Evolutionary conservation across 2,888 invertebrate genomes (phyloP), one percentile per base, ranked within the genome.

Genomic region (Morinoia aosen): DNA sequence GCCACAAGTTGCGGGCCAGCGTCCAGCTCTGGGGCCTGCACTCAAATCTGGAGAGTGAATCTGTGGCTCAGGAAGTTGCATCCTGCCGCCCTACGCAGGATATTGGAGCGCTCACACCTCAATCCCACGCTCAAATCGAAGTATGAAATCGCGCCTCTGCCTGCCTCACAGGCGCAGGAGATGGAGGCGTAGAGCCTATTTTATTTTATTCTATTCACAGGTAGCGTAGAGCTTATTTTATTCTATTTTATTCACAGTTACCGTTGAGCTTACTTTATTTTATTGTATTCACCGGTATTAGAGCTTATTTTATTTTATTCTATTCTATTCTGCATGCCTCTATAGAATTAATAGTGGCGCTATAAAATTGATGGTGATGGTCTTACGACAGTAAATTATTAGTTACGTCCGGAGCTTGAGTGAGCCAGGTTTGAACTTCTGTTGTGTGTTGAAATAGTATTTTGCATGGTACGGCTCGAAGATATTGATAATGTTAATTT

Each of bases 51-150:
- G 5, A 16, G 57, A 56, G 93, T 93, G 57, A 93, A 93, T 93
- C 93, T 48, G 93, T 5, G 33, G 93, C 93, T 93, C 93, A 93
- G 93, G 93, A 93, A 93, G 93, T 93, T 57, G 93, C 93, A 19
- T 76, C 40, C 90, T 12, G 12, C 48, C 90, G 12, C 90, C 93
- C 93, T 93, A 5, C 58, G 14, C 57, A 93, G 93, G 93, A 93
- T 93, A 93, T 93, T 93, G 93, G 57, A 56, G 57, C 58, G 57
- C 93, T 93, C 93, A 93, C 93, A 11, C 48, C 57, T 33, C 39
- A 93, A 93, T 93, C 93, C 57, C 93, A 57, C 25, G 93, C 58
- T 25, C 93, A 93, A 93, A 93, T 93, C 57, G 93, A 93, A 33
- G 25, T 10, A 93, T 5, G 48, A 93, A 90, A 90, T 90, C 90